These are phyloP conservation scores for Meghimatium bilineatum DNA, from an alignment of 2,888 invertebrate genomes.

Conservation along the genomic window DNA sequence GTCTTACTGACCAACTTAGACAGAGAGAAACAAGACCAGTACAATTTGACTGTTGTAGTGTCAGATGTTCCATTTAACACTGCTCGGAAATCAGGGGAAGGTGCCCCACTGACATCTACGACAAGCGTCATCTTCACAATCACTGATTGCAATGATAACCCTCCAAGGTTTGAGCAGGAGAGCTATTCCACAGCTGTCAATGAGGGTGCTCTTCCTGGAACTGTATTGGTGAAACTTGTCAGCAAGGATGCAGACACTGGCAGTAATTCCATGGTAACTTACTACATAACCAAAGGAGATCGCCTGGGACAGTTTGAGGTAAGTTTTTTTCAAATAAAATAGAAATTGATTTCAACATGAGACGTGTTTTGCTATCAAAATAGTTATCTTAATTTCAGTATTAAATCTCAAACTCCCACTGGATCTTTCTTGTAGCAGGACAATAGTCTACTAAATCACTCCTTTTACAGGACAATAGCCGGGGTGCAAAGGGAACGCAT, in stretches of 20 bases:
- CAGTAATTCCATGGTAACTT: conserved; percentile 82
- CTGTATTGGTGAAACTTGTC: conserved; percentile 82
- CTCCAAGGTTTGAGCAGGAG: conserved; percentile 85
- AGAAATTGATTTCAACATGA: too few species aligned
- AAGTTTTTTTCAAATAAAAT: not conserved
- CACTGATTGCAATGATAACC: conserved; percentile 94
- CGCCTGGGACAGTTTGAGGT: conserved; percentile 88
- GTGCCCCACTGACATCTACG: conserved; percentile 75
- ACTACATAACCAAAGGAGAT: conserved; percentile 90
- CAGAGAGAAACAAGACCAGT: conserved; percentile 86
- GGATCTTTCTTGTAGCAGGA: too few species aligned
- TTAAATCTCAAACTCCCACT: too few species aligned
- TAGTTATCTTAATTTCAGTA: too few species aligned
- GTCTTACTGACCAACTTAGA: conserved; percentile 86
- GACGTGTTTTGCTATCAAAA: too few species aligned
- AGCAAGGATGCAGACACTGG: conserved; percentile 69
- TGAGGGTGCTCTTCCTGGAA: conserved; percentile 87
- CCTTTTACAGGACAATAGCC: too few species aligned
- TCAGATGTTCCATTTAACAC: conserved; percentile 61
- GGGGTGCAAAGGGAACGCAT: too few species aligned
- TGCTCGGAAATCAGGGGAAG: conserved; percentile 23
- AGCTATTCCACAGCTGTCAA: conserved; percentile 82
- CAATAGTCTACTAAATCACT: too few species aligned
- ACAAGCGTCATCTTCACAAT: conserved; percentile 88
- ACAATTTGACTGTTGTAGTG: conserved; percentile 87